Evolutionary conservation across 2,113 vertebrate species (phyloP), one percentile per base, ranked within the genome.

Genomic region (Panurus biarmicus): DNA sequence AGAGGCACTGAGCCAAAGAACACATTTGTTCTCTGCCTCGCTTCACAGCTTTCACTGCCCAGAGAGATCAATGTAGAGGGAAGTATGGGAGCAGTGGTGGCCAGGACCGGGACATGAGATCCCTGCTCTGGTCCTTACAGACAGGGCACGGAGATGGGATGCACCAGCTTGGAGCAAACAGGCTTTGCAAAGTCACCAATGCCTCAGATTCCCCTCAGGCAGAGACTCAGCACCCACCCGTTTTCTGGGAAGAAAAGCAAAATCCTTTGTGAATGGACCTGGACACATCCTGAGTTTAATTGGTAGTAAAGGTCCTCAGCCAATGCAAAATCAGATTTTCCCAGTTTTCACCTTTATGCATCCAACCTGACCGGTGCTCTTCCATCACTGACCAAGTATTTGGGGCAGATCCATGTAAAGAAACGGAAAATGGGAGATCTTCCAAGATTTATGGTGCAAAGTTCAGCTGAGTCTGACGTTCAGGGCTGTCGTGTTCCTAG

Each of bases 281-380:
- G 0, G 23, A 33, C 4, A 11, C 12, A 22, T 50, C 24, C 28
- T 1, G 1, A 53, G 23, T 45, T 22, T 84, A 71, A 36, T 9
- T 65, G 31, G 7, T 16, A 15, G 33, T 22, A 73, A 79, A 92
- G 14, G 25, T 33, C 38, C 53, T 38, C 44, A 71, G 72, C 2
- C 2, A 74, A 51, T 1, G 1, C 35, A 73, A 57, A 54, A 57
- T 11, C 38, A 72, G 47, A 23, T 77, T 71, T 83, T 77, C 35
- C 44, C 7, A 1, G 15, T 26, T n/a, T 60, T n/a, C 36, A 60
- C n/a, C 18, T 66, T 83, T 12, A 69, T 29, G n/a, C n/a, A 57
- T 33, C 54, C 0, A 0, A 24, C n/a, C 15, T 0, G 0, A 29
- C 23, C 0, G 0, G 22, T 60, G 85, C 44, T 77, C 26, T 51